Percentiles rank a stretch among this genome's conserved stretches.
Conservation (phyloP, 2,113 vertebrate genomes). For the Austrofundulus limnaeus region DNA sequence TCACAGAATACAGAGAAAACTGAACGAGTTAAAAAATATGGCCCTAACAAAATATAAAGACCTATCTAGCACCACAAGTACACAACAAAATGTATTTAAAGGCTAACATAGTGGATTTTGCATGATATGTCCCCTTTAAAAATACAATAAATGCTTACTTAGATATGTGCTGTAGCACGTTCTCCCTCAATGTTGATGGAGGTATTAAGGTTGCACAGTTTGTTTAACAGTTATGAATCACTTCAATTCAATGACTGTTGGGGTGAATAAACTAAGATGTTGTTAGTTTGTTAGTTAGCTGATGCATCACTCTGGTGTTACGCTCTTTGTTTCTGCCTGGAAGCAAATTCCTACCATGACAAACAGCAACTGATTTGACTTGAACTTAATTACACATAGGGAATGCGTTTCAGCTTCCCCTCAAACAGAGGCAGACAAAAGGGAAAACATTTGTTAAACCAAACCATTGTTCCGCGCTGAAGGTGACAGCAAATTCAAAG, state of each 20-base stretch:
- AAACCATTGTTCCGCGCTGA: background rate
- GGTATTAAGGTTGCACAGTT: constrained; percentile 2
- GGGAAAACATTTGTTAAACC: constrained; percentile 21
- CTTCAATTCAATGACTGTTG: constrained; percentile 22
- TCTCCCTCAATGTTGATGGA: constrained; percentile 5
- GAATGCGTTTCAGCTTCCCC: constrained; percentile 15
- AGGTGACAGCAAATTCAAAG: constrained; percentile 35
- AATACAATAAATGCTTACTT: background rate
- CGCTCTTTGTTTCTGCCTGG: constrained; percentile 40
- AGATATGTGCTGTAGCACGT: constrained; percentile 3
- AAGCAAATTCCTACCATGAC: constrained; percentile 33
- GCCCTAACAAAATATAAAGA: too few relatives aligned
- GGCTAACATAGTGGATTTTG: too few relatives aligned
- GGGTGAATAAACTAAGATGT: constrained; percentile 6
- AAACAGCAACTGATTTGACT: constrained; percentile 31
- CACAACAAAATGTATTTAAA: too few relatives aligned
- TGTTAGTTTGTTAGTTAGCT: constrained; percentile 32
- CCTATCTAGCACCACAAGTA: too few relatives aligned
- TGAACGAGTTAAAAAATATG: too few relatives aligned
- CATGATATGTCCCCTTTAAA: too few relatives aligned
- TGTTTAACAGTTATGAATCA: constrained; percentile 31
- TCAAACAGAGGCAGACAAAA: constrained; percentile 19
- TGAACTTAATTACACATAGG: constrained; percentile 31
- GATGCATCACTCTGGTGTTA: constrained; percentile 35
- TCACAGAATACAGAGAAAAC: too few relatives aligned